Evolutionary conservation across 2,113 vertebrate species (phyloP), one percentile per base, ranked within the genome.

Genomic region (Salminus brasiliensis): DNA sequence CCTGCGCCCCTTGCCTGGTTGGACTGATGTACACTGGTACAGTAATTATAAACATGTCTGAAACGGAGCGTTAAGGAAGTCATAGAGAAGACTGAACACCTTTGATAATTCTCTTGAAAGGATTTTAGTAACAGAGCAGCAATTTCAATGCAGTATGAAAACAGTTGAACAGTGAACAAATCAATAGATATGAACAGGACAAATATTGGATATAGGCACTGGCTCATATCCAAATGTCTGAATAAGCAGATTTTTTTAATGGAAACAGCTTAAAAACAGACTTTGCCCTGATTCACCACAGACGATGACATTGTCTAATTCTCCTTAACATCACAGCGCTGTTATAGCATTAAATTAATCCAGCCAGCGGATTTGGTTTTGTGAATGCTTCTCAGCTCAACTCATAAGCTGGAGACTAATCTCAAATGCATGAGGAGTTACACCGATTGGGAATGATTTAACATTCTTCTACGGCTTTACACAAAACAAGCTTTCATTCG

Each of bases 41-140:
- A 99, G 92, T 99, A 99, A 94, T 99, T 98, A 95, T 99, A 99
- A 88, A 99, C 97, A 84, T 99, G 97, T 93, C 97, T 99, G 91
- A 81, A 55, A 16, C 63, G 18, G 71, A 6, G 36, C 59, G 90
- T 96, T 93, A 97, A 97, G 95, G 95, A 91, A 83, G 30, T 11
- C 66, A 77, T 94, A 90, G 82, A 21, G 9, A 66, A 74, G 15
- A 16, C 27, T 1, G 34, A 32, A 18, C 3, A 23, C n/a, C n/a
- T n/a, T 0, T n/a, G 52, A 45, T 15, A 2, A 15, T 45, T 6
- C 1, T 1, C 47, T 21, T 49, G 18, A 21, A 49, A 49, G 4
- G 18, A 49, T 18, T 2, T 1, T 47, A 47, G 13, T 47, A 47
- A 16, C 5, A 5, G 18, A n/a, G n/a, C n/a, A n/a, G n/a, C n/a